Conservation (phyloP, 2,797 vertebrate genomes). For the Crenichthys baileyi region DNA sequence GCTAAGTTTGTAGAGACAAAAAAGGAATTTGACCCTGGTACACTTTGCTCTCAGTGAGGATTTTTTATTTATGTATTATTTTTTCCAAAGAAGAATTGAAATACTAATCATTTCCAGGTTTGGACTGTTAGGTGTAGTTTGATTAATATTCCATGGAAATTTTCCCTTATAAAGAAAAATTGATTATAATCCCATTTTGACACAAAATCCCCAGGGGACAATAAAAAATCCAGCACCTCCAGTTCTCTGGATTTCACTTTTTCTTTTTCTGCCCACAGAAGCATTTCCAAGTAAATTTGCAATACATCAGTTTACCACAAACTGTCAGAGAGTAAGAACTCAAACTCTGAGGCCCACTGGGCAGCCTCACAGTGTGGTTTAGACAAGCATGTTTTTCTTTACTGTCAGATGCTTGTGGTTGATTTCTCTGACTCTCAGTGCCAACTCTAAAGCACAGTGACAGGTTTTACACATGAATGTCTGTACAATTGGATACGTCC, state of each 20-base stretch:
- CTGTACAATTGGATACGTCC: background rate
- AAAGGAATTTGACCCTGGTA: too few relatives aligned
- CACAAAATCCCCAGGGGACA: background rate
- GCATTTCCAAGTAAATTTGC: background rate
- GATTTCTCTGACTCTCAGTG: background rate
- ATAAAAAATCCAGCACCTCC: background rate
- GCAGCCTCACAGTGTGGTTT: background rate
- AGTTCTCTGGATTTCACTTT: background rate
- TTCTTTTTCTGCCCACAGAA: background rate
- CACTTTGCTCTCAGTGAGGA: too few relatives aligned
- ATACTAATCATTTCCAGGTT: background rate
- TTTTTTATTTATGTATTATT: too few relatives aligned
- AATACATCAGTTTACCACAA: background rate
- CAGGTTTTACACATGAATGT: background rate
- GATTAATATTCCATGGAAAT: background rate
- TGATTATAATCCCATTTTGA: background rate
- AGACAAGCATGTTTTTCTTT: background rate
- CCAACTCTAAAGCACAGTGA: background rate
- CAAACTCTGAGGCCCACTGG: background rate
- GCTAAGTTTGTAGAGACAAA: too few relatives aligned
- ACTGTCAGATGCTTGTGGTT: slow-evolving; percentile 5
- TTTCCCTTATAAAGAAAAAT: background rate
- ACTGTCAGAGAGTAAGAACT: background rate
- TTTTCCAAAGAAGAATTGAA: background rate
- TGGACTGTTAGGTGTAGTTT: background rate